Base-by-base conservation (phyloP, 2,888 invertebrate genomes). In the Megamerina dolium region DNA sequence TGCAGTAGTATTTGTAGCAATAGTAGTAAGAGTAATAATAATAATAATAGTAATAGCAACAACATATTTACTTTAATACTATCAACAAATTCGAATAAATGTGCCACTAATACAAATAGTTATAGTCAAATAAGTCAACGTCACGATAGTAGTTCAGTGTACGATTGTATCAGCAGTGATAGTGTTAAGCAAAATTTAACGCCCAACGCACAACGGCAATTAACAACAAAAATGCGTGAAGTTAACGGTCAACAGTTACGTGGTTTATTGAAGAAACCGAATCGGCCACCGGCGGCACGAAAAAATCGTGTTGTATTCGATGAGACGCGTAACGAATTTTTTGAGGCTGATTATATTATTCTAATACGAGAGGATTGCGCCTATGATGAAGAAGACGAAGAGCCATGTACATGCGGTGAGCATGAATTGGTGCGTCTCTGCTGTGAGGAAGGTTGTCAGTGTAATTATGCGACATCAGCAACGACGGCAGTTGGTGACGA, bases 311-410 rank as follows among this genome's bases (percentile, higher is more conserved):
- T 91, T 18, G 82, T 88, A 40, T 91, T 91, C 64, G 88, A 91
- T 66, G 91, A 91, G 73, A 87, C 83, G 61, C 81, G 86, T 41
- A 91, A 91, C 73, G 87, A 89, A 68, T 90, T 89, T 73, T 90
- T 91, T 69, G 91, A 91, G 59, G 90, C 91, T 39, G 90, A 91
- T 73, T 91, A 91, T 64, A 90, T 91, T 61, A 91, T 91, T 59
- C 77, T 90, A 50, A 89, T 91, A 51, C 82, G 90, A 48, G 90
- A 91, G 66, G 90, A 90, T 67, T 88, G 88, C 63, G 82, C 83
- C 59, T 86, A 83, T 63, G 88, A 87, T 45, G 87, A 87, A 60
- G 88, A 87, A 63, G 80, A 80, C 49, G 77, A 79, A 55, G 83
- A 81, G 66, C 80, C 81, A 44, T 87, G 87, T 59, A 85, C 86